A percentile compares a stretch with the other conserved stretches of the same genome.
Evolutionary conservation across 2,888 invertebrate genomes (phyloP).

Genomic region (Gymnosoma rotundatum): DNA sequence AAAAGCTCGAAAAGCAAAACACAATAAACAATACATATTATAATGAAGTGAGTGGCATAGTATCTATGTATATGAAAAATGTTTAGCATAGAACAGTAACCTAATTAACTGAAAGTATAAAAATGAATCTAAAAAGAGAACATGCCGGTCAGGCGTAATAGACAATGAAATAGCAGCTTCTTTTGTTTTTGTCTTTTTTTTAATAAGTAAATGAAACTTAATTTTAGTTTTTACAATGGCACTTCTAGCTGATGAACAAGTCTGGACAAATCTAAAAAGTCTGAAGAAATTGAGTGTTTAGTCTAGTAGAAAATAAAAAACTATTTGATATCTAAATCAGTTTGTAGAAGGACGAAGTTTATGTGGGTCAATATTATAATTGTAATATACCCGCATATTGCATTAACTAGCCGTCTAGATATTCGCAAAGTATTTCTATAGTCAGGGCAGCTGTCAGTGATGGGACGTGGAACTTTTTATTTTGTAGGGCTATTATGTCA

Average conservation of each 20-base stretch:
- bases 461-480: too few species aligned
- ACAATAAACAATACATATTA: conserved; percentile 16
- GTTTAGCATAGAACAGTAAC: conserved; percentile 42
- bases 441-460: too few species aligned
- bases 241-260: not conserved
- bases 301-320: conserved; percentile 20
- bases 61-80: not conserved
- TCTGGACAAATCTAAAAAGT: conserved; percentile 35
- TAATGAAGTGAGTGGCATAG: not conserved
- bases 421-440: too few species aligned
- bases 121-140: conserved; percentile 31
- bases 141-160: not conserved
- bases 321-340: not conserved
- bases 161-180: not conserved
- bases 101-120: conserved; percentile 59
- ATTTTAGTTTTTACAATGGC: not conserved
- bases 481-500: too few species aligned
- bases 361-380: too few species aligned
- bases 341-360: too few species aligned
- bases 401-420: too few species aligned
- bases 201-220: conserved; percentile 37
- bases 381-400: too few species aligned
- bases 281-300: conserved; percentile 19
- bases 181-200: conserved; percentile 27
- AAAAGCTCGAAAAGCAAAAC: conserved; percentile 34